phyloP scores from a whole-genome alignment of 2,113 vertebrate species.

The Chaenocephalus aceratus region DNA sequence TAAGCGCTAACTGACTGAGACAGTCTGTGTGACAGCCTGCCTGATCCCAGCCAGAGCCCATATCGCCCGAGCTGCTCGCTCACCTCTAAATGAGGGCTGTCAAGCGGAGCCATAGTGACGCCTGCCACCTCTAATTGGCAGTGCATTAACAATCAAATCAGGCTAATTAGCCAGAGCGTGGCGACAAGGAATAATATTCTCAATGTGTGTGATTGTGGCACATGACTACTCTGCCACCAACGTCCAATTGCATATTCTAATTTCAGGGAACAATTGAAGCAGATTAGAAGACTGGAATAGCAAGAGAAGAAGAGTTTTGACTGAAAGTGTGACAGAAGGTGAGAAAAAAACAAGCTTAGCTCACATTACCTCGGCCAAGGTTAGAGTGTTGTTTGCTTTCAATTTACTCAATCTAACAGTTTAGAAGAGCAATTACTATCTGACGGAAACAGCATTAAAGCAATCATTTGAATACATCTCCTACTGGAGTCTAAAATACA shows the following conservation, averaged over 20 bases:
- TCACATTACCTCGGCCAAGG: background rate
- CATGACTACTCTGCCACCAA: slow-evolving; percentile 58
- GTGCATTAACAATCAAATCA: slow-evolving; percentile 93
- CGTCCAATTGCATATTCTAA: slow-evolving; percentile 87
- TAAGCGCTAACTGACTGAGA: slow-evolving; percentile 58
- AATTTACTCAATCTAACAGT: background rate
- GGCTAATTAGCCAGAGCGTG: slow-evolving; percentile 87
- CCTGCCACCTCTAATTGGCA: slow-evolving; percentile 89
- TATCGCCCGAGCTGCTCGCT: slow-evolving; percentile 59
- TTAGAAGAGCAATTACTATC: background rate
- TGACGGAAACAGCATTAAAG: background rate
- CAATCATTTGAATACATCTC: background rate
- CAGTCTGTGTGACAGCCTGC: slow-evolving; percentile 66
- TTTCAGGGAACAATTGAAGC: slow-evolving; percentile 85
- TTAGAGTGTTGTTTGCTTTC: slow-evolving; percentile 8
- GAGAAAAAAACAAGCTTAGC: background rate
- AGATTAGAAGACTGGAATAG: slow-evolving; percentile 84
- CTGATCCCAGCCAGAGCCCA: slow-evolving; percentile 69
- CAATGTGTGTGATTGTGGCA: slow-evolving; percentile 72
- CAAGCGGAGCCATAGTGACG: slow-evolving; percentile 67
- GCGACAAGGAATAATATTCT: slow-evolving; percentile 85
- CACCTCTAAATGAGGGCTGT: slow-evolving; percentile 79
- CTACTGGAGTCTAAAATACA: too few relatives aligned
- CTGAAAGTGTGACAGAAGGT: slow-evolving; percentile 5
- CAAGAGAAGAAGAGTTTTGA: slow-evolving; percentile 68